These are phyloP conservation scores for Brevimyrus niger DNA, from an alignment of 2,113 vertebrate species.

Conservation along the genomic window DNA sequence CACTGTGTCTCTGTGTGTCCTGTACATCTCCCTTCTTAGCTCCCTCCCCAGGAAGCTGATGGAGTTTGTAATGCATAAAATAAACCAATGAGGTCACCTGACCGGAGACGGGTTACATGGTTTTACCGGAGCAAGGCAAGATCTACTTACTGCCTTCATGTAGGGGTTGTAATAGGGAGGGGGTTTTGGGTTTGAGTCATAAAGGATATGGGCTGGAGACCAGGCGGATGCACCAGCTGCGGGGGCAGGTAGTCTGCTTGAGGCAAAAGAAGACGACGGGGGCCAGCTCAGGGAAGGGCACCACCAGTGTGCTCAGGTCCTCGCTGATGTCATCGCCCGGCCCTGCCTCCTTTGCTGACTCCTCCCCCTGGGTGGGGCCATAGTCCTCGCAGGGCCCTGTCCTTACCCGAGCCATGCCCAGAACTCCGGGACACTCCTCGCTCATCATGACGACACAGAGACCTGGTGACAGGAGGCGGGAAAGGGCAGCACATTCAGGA, in stretches of 20 bases:
- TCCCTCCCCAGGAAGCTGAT: neutral
- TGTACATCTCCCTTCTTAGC: neutral
- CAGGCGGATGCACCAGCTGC: slow-evolving; percentile 97
- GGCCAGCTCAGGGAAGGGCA: slow-evolving; percentile 87
- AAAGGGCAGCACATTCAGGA: neutral
- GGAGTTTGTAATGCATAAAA: neutral
- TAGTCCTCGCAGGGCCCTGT: slow-evolving; percentile 60
- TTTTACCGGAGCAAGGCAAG: neutral
- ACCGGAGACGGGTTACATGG: neutral
- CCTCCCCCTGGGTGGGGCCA: slow-evolving; percentile 52
- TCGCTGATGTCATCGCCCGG: slow-evolving; percentile 65
- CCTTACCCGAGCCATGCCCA: slow-evolving; percentile 52
- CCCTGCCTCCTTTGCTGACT: slow-evolving; percentile 63
- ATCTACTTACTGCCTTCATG: neutral
- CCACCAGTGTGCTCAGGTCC: slow-evolving; percentile 65
- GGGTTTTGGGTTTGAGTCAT: neutral
- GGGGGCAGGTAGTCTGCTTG: slow-evolving; percentile 90
- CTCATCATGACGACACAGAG: slow-evolving; percentile 67
- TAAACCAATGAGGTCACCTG: neutral
- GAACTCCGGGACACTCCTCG: slow-evolving; percentile 67
- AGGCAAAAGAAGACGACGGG: slow-evolving; percentile 96
- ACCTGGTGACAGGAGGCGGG: slow-evolving; percentile 46
- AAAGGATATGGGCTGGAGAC: slow-evolving; percentile 99
- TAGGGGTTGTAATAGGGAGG: neutral
- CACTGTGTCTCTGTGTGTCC: neutral